Conservation (phyloP, 2,797 vertebrate genomes). For the Brachyrhaphis roseni region DNA sequence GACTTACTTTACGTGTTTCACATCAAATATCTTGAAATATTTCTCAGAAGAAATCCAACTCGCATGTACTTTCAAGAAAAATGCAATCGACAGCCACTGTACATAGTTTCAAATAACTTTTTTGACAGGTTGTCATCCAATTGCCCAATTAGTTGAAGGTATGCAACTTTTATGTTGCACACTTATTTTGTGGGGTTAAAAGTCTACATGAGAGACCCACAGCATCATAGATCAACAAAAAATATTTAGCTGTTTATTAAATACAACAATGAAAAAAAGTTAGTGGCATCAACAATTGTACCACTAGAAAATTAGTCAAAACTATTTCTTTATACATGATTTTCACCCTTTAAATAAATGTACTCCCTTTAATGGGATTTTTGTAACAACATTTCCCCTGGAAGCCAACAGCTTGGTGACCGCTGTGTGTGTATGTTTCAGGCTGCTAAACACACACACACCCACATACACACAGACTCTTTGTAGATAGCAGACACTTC, state of each 20-base stretch:
- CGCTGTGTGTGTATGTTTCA: not conserved
- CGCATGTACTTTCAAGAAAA: not conserved
- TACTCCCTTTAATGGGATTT: not conserved
- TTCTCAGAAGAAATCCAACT: not conserved
- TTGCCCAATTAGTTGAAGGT: no score
- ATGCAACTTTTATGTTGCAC: not conserved
- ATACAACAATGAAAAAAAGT: not conserved
- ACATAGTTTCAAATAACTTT: not conserved
- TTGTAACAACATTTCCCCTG: not conserved
- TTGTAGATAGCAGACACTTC: not conserved
- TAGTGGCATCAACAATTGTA: not conserved
- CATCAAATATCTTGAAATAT: not conserved
- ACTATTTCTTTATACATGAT: not conserved
- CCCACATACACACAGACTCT: not conserved
- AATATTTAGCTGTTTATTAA: not conserved
- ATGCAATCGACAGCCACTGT: not conserved
- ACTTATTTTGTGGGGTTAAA: not conserved
- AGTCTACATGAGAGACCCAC: not conserved
- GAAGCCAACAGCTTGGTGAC: not conserved
- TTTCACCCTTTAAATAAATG: not conserved
- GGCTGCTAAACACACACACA: not conserved
- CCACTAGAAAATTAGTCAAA: not conserved
- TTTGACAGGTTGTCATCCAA: not conserved
- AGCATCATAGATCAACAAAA: not conserved
- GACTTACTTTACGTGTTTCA: not conserved